Base-by-base conservation (phyloP, 2,113 vertebrate genomes). In the Craseonycteris thonglongyai region DNA sequence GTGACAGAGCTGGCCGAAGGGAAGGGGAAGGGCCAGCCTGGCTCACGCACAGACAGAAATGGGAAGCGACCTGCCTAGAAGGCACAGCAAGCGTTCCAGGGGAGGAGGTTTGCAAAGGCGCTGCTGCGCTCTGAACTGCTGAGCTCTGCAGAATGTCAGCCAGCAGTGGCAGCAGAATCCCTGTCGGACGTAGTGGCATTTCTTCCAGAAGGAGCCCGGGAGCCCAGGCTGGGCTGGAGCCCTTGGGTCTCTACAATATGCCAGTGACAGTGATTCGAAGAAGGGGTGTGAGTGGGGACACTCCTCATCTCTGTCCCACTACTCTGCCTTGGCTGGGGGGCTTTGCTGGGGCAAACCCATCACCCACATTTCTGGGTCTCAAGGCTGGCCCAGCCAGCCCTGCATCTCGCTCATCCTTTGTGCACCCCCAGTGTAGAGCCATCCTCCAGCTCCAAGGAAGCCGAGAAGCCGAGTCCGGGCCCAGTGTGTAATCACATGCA, bases 131-230 rank as follows among this genome's bases (percentile, higher is more conserved):
- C 49, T 71, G 26, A 12, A 24, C 24, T 13, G 11, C 30, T 7
- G 19, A 7, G 16, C 18, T 2, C 14, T 6, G 21, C 59, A 4
- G 56, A 18, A 12, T 1, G 16, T 8, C 42, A 4, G 28, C 42
- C 35, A 19, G 47, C 16, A 1, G 3, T 2, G 8, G n/a, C 16
- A 2, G 58, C 30, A 4, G 51, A 40, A 9, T 38, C 56, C 45
- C 42, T 5, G n/a, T n/a, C n/a, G n/a, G n/a, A n/a, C n/a, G n/a
- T n/a, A n/a, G n/a, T n/a, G n/a, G n/a, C n/a, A n/a, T n/a, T n/a
- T n/a, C n/a, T n/a, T n/a, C n/a, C n/a, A n/a, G n/a, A n/a, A n/a
- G n/a, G n/a, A 51, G 14, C 12, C 12, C 42, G 11, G 33, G n/a
- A n/a, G n/a, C n/a, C n/a, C n/a, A n/a, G n/a, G n/a, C n/a, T n/a